These are phyloP conservation scores for Tachuris rubrigastra DNA, from an alignment of 2,113 vertebrate genomes.

Conservation along the genomic window DNA sequence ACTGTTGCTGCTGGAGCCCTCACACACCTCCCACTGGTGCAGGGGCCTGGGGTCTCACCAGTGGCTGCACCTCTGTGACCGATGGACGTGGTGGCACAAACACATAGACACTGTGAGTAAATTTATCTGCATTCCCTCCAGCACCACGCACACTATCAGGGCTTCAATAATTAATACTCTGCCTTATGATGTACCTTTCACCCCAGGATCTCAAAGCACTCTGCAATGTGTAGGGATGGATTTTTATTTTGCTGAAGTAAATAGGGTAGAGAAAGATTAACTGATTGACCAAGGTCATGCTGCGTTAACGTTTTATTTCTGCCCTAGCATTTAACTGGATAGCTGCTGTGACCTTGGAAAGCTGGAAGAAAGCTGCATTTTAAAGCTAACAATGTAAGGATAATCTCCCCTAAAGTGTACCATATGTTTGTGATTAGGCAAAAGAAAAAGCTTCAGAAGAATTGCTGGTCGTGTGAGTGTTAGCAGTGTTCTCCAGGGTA, in stretches of 20 bases:
- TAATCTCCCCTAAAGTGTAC: slow-evolving; percentile 28
- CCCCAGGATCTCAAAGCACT: slow-evolving; percentile 16
- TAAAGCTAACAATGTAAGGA: slow-evolving; percentile 7
- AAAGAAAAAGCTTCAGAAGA: background rate
- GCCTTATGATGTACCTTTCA: slow-evolving; percentile 14
- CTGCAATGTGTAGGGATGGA: background rate
- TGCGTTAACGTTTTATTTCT: background rate
- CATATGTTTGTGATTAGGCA: slow-evolving; percentile 28
- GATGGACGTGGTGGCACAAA: rapidly evolving
- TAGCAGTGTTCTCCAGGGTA: background rate
- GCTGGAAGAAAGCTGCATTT: background rate
- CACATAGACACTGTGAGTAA: background rate
- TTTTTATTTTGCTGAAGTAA: slow-evolving; percentile 13
- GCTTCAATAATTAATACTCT: slow-evolving; percentile 44
- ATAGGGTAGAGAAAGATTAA: slow-evolving; percentile 29
- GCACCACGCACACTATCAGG: background rate
- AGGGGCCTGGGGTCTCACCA: background rate
- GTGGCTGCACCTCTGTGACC: background rate
- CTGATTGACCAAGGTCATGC: slow-evolving; percentile 26
- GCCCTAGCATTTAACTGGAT: background rate
- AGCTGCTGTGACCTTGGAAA: slow-evolving; percentile 31
- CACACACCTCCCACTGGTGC: rapidly evolving
- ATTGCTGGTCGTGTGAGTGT: rapidly evolving
- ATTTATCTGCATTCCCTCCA: background rate
- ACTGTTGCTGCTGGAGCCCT: background rate